Conservation (phyloP, 2,797 vertebrate genomes). For the Coregonus sp. region DNA sequence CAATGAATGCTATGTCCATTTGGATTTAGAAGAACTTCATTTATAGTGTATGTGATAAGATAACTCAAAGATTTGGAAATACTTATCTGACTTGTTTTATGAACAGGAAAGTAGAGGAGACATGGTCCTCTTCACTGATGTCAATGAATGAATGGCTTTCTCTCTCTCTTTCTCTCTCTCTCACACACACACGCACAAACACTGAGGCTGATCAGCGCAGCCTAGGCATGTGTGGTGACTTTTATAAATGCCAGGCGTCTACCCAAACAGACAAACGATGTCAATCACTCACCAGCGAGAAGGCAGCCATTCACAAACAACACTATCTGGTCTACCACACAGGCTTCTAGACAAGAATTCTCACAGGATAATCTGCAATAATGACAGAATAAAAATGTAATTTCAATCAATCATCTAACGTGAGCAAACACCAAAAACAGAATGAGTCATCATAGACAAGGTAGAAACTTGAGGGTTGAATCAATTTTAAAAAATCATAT, state of each 20-base stretch:
- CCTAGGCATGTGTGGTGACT: constrained; percentile 56
- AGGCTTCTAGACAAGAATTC: constrained; percentile 28
- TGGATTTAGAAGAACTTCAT: not conserved
- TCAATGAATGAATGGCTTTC: not conserved
- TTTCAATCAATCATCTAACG: too few relatives aligned
- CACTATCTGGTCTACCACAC: constrained; percentile 46
- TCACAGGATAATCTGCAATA: not conserved
- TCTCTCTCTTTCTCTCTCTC: not conserved
- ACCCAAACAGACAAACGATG: constrained; percentile 55
- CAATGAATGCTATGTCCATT: not conserved
- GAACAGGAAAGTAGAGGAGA: not conserved
- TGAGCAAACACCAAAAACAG: not conserved
- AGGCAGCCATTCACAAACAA: constrained; percentile 49
- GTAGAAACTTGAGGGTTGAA: too few relatives aligned
- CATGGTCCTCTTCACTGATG: not conserved
- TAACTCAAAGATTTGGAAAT: not conserved
- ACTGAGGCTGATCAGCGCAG: constrained; percentile 24
- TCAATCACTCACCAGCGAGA: constrained; percentile 55
- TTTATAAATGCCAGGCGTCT: constrained; percentile 65
- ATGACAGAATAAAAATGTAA: not conserved
- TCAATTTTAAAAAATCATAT: too few relatives aligned
- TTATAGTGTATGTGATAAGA: not conserved
- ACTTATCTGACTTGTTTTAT: not conserved
- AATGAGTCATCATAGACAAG: not conserved
- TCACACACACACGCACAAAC: constrained; percentile 3